Evolutionary conservation across 2,888 invertebrate species (phyloP).

Genomic region (Agelastica alni): DNA sequence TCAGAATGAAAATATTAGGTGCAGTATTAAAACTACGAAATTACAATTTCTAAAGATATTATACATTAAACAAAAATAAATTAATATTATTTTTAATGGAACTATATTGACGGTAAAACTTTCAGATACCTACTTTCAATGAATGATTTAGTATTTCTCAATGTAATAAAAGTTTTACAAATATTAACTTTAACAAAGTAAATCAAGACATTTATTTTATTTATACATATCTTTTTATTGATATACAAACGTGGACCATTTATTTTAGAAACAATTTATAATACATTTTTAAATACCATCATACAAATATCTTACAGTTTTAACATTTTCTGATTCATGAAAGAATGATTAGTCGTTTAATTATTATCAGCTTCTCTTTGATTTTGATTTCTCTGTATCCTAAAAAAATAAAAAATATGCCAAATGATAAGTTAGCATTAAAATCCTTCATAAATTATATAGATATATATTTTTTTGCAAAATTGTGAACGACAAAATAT

Average conservation of each 20-base stretch:
- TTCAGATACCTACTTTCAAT: too few species aligned
- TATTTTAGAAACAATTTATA: constrained; percentile 7
- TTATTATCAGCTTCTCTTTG: constrained; percentile 35
- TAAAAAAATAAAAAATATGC: constrained; percentile 25
- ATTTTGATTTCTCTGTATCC: constrained; percentile 36
- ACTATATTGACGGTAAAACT: too few species aligned
- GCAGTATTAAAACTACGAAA: too few species aligned
- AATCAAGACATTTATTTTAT: neutral
- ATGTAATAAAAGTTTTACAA: too few species aligned
- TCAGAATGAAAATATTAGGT: too few species aligned
- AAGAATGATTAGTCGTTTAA: neutral
- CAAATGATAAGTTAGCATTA: neutral
- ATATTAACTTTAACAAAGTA: too few species aligned
- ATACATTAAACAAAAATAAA: too few species aligned
- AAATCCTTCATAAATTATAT: neutral
- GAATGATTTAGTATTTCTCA: too few species aligned
- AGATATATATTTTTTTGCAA: too few species aligned
- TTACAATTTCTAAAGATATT: too few species aligned
- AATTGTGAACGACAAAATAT: too few species aligned
- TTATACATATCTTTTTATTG: constrained; percentile 11
- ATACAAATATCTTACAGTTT: constrained; percentile 5
- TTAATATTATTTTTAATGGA: too few species aligned
- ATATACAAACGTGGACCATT: constrained; percentile 8
- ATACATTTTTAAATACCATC: neutral
- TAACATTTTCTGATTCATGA: neutral